A percentile compares a stretch with the other conserved stretches of the same genome.
phyloP scores from a whole-genome alignment of 2,797 vertebrate species.

The Holocentrus rufus region DNA sequence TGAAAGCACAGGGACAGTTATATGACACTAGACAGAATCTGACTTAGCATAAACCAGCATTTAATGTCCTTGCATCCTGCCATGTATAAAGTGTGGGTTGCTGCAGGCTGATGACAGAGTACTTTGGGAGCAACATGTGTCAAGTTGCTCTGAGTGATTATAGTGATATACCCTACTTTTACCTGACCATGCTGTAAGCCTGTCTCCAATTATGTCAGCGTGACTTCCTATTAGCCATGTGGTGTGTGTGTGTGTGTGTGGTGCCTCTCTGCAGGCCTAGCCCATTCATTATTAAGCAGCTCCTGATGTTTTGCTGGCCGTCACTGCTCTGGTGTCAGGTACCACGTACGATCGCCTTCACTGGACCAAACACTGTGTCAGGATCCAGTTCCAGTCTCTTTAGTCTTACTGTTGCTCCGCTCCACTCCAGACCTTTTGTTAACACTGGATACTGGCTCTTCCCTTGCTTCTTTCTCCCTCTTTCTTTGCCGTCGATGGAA shows the following conservation, averaged over 20 bases:
- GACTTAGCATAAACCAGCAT: not conserved
- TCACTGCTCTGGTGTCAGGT: constrained; percentile 79
- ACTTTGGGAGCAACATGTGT: constrained; percentile 62
- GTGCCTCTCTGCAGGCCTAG: constrained; percentile 37
- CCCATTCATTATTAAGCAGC: constrained; percentile 81
- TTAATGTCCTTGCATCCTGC: constrained; percentile 12
- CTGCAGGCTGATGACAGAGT: constrained; percentile 45
- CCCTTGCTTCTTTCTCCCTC: constrained; percentile 1
- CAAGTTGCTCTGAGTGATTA: constrained; percentile 64
- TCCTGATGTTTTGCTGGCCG: constrained; percentile 67
- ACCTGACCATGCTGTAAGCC: constrained; percentile 64
- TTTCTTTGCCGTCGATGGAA: constrained; percentile 50
- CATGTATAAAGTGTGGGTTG: constrained; percentile 19
- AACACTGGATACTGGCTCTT: constrained; percentile 34
- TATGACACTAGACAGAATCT: not conserved
- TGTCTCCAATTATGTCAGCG: constrained; percentile 66
- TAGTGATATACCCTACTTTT: constrained; percentile 59
- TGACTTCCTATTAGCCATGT: constrained; percentile 67
- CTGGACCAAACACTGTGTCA: constrained; percentile 57
- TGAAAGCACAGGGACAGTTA: constrained; percentile 18
- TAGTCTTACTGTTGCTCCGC: constrained; percentile 21
- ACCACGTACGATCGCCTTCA: constrained; percentile 73
- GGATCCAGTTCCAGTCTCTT: constrained; percentile 71
- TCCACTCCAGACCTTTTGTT: constrained; percentile 21
- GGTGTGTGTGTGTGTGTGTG: constrained; percentile 32